Percentiles rank a stretch among this genome's conserved stretches.
Evolutionary conservation across 2,113 vertebrate species (phyloP).

Genomic region (Sapayoa aenigma): DNA sequence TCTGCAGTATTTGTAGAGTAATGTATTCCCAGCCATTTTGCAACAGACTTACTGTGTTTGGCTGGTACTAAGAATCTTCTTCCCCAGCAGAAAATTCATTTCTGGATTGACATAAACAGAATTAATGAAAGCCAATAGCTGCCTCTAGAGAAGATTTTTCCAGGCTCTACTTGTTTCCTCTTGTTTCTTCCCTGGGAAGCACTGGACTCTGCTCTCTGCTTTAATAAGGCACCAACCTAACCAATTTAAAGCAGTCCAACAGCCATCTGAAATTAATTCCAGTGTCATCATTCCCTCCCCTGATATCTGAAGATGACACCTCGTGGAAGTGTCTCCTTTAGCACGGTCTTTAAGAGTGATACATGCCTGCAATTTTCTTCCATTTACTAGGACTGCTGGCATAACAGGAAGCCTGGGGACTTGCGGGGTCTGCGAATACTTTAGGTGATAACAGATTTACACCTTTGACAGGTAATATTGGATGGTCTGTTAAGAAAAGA

Average conservation of each 20-base stretch:
- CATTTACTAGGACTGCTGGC: not conserved
- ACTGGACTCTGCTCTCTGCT: not conserved
- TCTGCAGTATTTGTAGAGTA: not conserved
- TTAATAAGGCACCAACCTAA: not conserved
- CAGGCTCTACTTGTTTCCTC: not conserved
- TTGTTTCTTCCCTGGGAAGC: not conserved
- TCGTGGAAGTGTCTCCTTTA: not conserved
- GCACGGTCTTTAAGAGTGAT: slow-evolving; percentile 22
- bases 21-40: not conserved
- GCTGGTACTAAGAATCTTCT: not conserved
- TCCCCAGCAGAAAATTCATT: not conserved
- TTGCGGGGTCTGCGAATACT: not conserved
- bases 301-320: not conserved
- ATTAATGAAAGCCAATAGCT: not conserved
- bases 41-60: not conserved
- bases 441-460: not conserved
- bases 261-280: slow-evolving; percentile 5
- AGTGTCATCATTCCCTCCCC: not conserved
- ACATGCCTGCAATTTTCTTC: slow-evolving; percentile 2
- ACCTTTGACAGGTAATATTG: not conserved
- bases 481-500: not conserved
- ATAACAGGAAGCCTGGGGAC: not conserved
- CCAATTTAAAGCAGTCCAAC: not conserved
- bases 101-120: not conserved
- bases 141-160: not conserved